Base-by-base conservation (phyloP, 2,113 vertebrate species). In the Hemiscyllium ocellatum region DNA sequence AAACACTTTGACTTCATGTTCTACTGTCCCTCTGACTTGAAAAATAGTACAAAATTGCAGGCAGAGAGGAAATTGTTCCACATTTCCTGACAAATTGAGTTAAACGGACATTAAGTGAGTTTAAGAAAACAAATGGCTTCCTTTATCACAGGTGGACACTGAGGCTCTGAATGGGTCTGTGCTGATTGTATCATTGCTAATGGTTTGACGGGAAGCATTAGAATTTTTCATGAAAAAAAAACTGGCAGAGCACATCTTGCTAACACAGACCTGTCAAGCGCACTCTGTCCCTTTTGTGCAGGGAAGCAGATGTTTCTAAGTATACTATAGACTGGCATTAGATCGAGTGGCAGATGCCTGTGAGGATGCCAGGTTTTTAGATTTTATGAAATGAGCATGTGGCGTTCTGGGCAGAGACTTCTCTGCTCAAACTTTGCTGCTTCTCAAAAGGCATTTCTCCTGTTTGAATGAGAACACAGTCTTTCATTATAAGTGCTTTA, bases 121-220 rank as follows among this genome's bases (percentile, higher is more conserved):
- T 99, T 99, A 99, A 99, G 99, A 99, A 99, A 99, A 99, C 98
- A 99, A 99, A 99, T 99, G 99, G 98, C 98, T 98, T 98, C 98
- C 98, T 99, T 99, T 99, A 99, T 99, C 99, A 99, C 99, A 99
- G 99, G 99, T 99, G 99, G 98, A 99, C 98, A 98, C 98, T 98
- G 98, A 99, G 98, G 98, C 98, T 98, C 98, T 99, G 99, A 61
- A 99, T 99, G 98, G 98, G 98, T 97, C 98, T 98, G 98, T 97
- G 97, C 98, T 98, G 99, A 99, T 99, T 98, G 98, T 99, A 99
- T 99, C 98, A 98, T 97, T 97, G 98, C 98, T 99, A 99, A 99
- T 99, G 99, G 99, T 98, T 99, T 98, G 98, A 99, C 98, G 98
- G 98, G 98, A 99, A 98, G 98, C 99, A 99, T 99, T 99, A 99